phyloP scores from a whole-genome alignment of 2,797 vertebrate genomes.

The Serranus cabrilla region DNA sequence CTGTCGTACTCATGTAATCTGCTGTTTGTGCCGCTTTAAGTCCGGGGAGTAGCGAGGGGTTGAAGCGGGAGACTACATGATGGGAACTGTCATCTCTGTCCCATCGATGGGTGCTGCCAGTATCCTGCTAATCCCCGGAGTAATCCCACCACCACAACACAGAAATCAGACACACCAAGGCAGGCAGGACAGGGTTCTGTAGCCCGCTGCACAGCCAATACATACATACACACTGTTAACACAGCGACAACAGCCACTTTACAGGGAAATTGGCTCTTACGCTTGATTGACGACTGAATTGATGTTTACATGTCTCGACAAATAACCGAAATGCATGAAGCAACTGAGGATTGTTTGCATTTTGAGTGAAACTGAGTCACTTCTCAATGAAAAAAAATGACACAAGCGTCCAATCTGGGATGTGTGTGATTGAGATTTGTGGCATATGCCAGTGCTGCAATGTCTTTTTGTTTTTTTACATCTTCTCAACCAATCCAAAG shows the following conservation, averaged over 20 bases:
- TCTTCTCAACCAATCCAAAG: slow-evolving; percentile 9
- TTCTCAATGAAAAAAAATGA: neutral
- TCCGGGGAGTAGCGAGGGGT: slow-evolving; percentile 60
- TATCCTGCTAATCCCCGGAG: slow-evolving; percentile 78
- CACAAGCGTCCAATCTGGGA: neutral
- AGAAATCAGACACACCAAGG: slow-evolving; percentile 63
- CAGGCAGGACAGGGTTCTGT: slow-evolving; percentile 49
- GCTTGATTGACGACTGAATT: slow-evolving; percentile 47
- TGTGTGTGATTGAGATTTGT: slow-evolving; percentile 34
- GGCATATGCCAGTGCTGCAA: neutral
- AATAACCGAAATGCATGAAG: slow-evolving; percentile 34
- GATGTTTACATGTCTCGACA: slow-evolving; percentile 56
- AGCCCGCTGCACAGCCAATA: slow-evolving; percentile 24
- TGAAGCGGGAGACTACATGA: slow-evolving; percentile 70
- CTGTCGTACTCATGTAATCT: slow-evolving; percentile 77
- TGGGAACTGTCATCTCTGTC: slow-evolving; percentile 79
- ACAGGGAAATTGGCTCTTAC: slow-evolving; percentile 51
- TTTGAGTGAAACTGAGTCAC: slow-evolving; percentile 40
- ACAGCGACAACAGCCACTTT: slow-evolving; percentile 48
- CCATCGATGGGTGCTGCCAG: slow-evolving; percentile 79
- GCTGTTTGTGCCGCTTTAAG: slow-evolving; percentile 75
- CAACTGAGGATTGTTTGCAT: slow-evolving; percentile 36
- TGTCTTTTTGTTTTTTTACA: slow-evolving; percentile 7
- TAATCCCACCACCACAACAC: slow-evolving; percentile 78
- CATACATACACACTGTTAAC: slow-evolving; percentile 20